A percentile compares a stretch with the other conserved stretches of the same genome.
phyloP scores from a whole-genome alignment of 2,113 vertebrate genomes.

The Cebus imitator region DNA sequence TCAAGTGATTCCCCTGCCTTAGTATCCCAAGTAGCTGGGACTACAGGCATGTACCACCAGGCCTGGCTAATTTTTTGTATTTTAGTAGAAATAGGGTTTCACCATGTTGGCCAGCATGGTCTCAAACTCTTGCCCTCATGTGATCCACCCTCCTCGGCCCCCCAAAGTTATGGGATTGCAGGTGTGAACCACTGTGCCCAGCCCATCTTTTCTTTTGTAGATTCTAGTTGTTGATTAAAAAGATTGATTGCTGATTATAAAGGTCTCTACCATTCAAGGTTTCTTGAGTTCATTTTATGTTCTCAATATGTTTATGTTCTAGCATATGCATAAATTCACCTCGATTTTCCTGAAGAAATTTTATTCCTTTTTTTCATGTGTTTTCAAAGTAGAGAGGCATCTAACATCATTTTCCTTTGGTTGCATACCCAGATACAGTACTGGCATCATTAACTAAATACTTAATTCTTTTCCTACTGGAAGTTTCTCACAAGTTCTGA shows the following conservation, averaged over 20 bases:
- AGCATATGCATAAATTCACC: not conserved
- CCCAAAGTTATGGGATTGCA: no score
- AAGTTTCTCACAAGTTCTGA: not conserved
- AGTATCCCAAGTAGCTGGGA: no score
- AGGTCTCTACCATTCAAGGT: not conserved
- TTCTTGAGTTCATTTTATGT: not conserved
- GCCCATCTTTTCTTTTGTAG: not conserved
- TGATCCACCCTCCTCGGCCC: no score
- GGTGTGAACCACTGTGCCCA: no score
- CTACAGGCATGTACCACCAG: no score
- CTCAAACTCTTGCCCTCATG: no score
- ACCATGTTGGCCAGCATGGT: no score
- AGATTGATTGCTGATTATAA: not conserved
- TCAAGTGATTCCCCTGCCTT: no score
- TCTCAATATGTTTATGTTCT: not conserved
- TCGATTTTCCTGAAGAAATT: not conserved
- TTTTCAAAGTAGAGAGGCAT: conserved; percentile 21
- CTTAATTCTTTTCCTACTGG: not conserved
- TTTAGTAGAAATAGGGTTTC: no score
- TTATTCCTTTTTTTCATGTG: not conserved
- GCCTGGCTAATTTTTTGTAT: no score
- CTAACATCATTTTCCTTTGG: not conserved
- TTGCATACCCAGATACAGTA: not conserved
- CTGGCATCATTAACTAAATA: not conserved
- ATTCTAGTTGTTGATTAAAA: not conserved